Base-by-base conservation (phyloP, 1,140 invertebrate genomes). In the Hycleus cichorii region DNA sequence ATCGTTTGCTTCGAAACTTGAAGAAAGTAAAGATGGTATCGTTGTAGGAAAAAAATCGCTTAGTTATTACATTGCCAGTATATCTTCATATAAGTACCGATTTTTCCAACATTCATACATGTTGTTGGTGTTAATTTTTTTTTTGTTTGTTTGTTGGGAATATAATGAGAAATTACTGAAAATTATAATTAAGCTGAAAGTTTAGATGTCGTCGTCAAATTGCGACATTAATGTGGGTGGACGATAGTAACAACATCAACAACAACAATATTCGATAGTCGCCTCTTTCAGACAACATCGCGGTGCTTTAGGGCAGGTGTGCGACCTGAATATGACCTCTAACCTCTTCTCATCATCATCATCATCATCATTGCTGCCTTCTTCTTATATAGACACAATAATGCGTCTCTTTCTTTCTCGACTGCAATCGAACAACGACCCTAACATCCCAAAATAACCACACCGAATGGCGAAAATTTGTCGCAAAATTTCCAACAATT, bases 271-370 rank as follows among this genome's bases (percentile, higher is more conserved):
- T 32, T 32, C 32, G 32, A 32, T 32, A 32, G 32, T 32, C 32
- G 55, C 47, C 45, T 53, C 52, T 62, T 59, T 65, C 63, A 58
- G 53, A 47, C 55, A 24, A 57, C 57, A 55, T 56, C 57, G 56
- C 57, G 55, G 42, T 47, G 52, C 63, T 57, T 58, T 49, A 53
- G 60, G 63, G 57, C 63, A 60, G 63, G 63, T 65, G 57, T 63
- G 63, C 55, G 63, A 65, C 60, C 63, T 58, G 63, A 44, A 18
- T 57, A 46, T 62, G 63, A 65, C 60, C 63, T 57, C 47, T 65
- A 58, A 65, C 60, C 63, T 62, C 52, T 51, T 62, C 52, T 51
- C 62, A 57, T 59, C 32, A 18, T 18, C 18, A 57, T 59, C 32
- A 18, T 18, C 18, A 18, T 18, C 18, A 32, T 32, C 57, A 60